Conservation (phyloP, 1,140 invertebrate genomes). For the Sitophilus oryzae region DNA sequence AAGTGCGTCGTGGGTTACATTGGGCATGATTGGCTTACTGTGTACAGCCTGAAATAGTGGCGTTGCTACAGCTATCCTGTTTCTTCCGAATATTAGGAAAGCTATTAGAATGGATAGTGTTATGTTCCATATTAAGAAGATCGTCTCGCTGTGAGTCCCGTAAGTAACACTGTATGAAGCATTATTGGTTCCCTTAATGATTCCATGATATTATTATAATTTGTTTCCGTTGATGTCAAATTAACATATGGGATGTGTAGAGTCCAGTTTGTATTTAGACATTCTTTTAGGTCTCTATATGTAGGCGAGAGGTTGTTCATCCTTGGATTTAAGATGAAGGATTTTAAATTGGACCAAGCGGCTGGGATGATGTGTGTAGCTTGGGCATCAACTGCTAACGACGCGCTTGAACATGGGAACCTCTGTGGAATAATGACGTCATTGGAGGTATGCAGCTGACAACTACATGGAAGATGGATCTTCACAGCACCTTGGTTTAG, state of each 20-base stretch:
- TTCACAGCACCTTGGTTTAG: constrained; percentile 5
- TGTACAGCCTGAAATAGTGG: too few relatives aligned
- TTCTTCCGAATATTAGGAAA: too few relatives aligned
- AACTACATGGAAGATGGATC: constrained; percentile 7
- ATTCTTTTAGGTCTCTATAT: constrained; percentile 7
- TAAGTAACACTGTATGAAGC: too few relatives aligned
- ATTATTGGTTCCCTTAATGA: not conserved
- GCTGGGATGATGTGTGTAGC: constrained; percentile 12
- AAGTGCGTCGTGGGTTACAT: too few relatives aligned
- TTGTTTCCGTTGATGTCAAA: not conserved
- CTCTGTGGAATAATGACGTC: constrained; percentile 3
- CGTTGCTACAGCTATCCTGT: too few relatives aligned
- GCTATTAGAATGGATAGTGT: constrained; percentile 1
- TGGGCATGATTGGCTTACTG: too few relatives aligned
- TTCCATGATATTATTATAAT: too few relatives aligned
- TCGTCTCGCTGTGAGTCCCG: constrained; percentile 3
- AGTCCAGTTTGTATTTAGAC: constrained; percentile 9
- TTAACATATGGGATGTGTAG: constrained; percentile 8
- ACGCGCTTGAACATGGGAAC: constrained; percentile 5
- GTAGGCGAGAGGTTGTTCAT: not conserved
- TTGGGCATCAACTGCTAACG: not conserved
- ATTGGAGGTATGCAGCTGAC: not conserved
- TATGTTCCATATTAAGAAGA: constrained; percentile 16
- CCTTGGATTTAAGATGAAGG: constrained; percentile 6
- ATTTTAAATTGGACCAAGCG: constrained; percentile 16